These are phyloP conservation scores for Cordylochernes scorpioides DNA, from an alignment of 2,888 invertebrate species.

Conservation along the genomic window DNA sequence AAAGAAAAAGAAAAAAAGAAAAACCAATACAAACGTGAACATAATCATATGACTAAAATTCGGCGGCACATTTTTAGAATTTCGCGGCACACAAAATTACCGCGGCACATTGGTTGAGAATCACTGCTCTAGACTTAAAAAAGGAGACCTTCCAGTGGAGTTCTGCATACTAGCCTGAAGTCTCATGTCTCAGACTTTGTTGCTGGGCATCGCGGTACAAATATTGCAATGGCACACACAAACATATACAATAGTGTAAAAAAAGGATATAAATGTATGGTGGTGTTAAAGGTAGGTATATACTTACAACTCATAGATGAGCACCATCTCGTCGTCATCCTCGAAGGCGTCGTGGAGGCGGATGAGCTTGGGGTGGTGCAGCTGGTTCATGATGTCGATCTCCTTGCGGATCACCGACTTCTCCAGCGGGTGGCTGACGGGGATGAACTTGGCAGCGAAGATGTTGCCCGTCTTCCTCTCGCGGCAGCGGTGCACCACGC, in stretches of 20 bases:
- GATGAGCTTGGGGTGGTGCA: constrained; percentile 87
- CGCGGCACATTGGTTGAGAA: too few species aligned
- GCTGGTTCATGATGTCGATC: constrained; percentile 92
- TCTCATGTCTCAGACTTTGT: too few species aligned
- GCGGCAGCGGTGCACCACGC: constrained; percentile 90
- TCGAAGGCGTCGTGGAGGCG: constrained; percentile 97
- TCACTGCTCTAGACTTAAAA: too few species aligned
- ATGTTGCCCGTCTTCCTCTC: constrained; percentile 91
- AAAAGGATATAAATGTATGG: not conserved
- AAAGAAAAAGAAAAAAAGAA: too few species aligned
- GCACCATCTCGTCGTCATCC: constrained; percentile 95
- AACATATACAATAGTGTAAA: not conserved
- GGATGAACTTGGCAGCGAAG: constrained; percentile 97
- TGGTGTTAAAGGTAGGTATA: not conserved
- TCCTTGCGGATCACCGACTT: constrained; percentile 90
- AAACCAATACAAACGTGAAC: too few species aligned
- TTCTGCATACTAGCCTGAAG: too few species aligned
- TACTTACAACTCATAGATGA: constrained; percentile 65
- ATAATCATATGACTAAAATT: too few species aligned
- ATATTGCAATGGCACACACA: too few species aligned
- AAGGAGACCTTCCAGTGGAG: too few species aligned
- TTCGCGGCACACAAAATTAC: too few species aligned
- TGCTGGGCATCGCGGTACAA: too few species aligned
- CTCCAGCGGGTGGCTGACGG: constrained; percentile 70
- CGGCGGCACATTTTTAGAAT: too few species aligned